These are phyloP conservation scores for Drosophila merina DNA, from an alignment of 2,888 invertebrate species.

Conservation along the genomic window DNA sequence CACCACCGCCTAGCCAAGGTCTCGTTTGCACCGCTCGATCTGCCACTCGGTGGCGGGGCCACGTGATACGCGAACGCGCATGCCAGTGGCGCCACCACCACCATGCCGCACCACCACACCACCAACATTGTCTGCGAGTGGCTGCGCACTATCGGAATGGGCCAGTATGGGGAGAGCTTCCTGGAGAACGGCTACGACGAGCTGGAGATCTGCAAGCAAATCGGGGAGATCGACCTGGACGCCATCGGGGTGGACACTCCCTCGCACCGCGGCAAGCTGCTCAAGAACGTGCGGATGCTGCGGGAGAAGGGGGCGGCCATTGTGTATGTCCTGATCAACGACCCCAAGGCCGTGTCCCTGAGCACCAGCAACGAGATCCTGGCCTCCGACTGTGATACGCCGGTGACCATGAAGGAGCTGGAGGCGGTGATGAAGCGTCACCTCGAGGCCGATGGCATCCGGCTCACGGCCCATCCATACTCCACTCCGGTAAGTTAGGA, in stretches of 20 bases:
- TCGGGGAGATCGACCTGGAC: conserved; percentile 96
- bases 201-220: conserved; percentile 97
- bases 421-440: conserved; percentile 93
- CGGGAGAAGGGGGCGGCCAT: conserved; percentile 96
- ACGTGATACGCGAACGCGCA: conserved; percentile 42
- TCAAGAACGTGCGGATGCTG: conserved; percentile 93
- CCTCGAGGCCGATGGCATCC: conserved; percentile 93
- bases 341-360: conserved; percentile 85
- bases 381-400: conserved; percentile 83
- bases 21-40: conserved; percentile 80
- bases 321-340: conserved; percentile 96
- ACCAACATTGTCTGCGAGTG: conserved; percentile 95
- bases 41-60: conserved; percentile 44
- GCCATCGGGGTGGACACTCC: conserved; percentile 96
- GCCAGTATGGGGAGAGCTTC: conserved; percentile 96
- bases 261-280: conserved; percentile 90
- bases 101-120: conserved; percentile 86
- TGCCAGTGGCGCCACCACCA: conserved; percentile 64
- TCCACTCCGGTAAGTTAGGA: conserved; percentile 93
- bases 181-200: conserved; percentile 98
- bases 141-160: conserved; percentile 94
- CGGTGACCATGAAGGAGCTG: conserved; percentile 85
- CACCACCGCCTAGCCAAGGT: conserved; percentile 74
- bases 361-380: conserved; percentile 85
- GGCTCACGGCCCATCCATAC: conserved; percentile 94